Base-by-base conservation (phyloP, 35 echinoderm and acorn worm genomes). In the Hemicentrotus pulcherrimus region DNA sequence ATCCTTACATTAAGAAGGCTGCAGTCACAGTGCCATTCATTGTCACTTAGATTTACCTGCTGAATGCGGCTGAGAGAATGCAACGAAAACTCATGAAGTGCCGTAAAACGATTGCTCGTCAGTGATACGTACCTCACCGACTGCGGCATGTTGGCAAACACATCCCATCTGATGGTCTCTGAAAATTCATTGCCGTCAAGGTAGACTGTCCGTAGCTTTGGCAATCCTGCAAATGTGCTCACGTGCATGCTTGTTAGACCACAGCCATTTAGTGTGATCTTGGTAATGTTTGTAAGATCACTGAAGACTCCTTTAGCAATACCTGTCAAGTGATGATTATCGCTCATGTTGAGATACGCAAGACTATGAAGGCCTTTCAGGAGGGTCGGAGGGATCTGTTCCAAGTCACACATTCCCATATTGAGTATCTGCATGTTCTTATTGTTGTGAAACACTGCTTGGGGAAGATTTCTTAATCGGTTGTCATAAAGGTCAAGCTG, bases 21-120 rank as follows among this genome's bases (percentile, higher is more conserved):
- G 91, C 96, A 96, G 86, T 96, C 96, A 78, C 96, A 96, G 32
- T 93, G 96, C 96, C 96, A 96, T 86, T 94, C 91, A 31, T 96
- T 96, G 2, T 88, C 86, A 88, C 94, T 94, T 18, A 96, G 94
- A 48, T 96, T 94, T 11, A 96, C 71, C 86, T 88, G 46, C 86
- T 41, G 32, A 16, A 96, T 55, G 47, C 86, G 86, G 48, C 85
- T 96, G 46, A 96, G 46, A 7, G 71, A 90, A 4, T 48, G 85
- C 70, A 96, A 48, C 31, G 94, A 94, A 90, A 88, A 89, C 6
- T 96, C 94, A 88, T 96, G 96, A 22, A 96, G 65, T 9, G 96
- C 94, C 46, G 96, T 61, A 0, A 96, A 61, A 32, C 12, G 41
- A 86, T 96, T 96, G 9, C 87, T 94, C n/a, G 94, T 94, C 46